A percentile compares a stretch with the other conserved stretches of the same genome.
Conservation (phyloP, 1,140 invertebrate species). For the Ceratosolen fusciceps region DNA sequence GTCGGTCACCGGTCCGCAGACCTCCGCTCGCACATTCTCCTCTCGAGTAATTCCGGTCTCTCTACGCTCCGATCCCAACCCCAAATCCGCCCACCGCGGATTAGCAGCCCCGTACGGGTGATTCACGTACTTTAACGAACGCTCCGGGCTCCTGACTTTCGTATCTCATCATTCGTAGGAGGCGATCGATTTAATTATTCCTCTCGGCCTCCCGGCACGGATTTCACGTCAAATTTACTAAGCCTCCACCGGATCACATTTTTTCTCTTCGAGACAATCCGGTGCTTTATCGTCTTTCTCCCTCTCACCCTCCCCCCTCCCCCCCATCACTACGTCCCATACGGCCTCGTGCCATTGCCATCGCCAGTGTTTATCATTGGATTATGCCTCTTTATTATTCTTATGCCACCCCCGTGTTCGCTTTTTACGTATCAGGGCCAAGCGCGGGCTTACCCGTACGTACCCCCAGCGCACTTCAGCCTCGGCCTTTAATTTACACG, state of each 20-base stretch:
- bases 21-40: constrained; percentile 1
- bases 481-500: background rate
- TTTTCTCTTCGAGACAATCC: too few relatives aligned
- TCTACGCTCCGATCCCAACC: constrained; percentile 40
- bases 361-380: background rate
- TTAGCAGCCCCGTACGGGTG: constrained; percentile 9
- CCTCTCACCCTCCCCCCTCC: too few relatives aligned
- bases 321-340: background rate
- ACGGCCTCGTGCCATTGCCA: background rate
- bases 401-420: too few relatives aligned
- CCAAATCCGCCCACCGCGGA: constrained; percentile 43
- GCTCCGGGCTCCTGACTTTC: background rate
- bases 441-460: background rate
- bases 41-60: constrained; percentile 42
- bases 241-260: background rate
- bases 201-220: background rate
- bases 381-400: background rate
- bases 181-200: background rate
- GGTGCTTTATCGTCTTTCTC: too few relatives aligned
- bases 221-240: background rate
- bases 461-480: background rate
- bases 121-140: constrained; percentile 8
- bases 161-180: background rate
- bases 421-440: too few relatives aligned
- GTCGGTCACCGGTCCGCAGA: too few relatives aligned